A percentile compares a stretch with the other conserved stretches of the same genome.
phyloP scores from a whole-genome alignment of 2,888 invertebrate genomes.

The Drosophila kanekoi region DNA sequence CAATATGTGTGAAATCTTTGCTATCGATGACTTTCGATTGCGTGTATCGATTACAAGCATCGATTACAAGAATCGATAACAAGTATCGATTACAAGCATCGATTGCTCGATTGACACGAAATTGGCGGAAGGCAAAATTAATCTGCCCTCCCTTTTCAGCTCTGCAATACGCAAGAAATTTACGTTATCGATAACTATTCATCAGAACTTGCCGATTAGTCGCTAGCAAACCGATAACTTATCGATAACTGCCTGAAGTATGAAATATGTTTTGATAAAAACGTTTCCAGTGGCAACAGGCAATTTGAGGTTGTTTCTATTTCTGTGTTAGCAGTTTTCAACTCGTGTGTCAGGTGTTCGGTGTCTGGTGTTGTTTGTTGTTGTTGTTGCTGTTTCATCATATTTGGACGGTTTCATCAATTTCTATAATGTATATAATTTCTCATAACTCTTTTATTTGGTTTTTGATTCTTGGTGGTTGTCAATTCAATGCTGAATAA shows the following conservation, averaged over 20 bases:
- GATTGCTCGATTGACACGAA: too few relatives aligned
- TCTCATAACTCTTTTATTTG: constrained; percentile 21
- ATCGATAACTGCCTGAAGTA: not conserved
- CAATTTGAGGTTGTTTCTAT: constrained; percentile 7
- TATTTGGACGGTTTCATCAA: constrained; percentile 77
- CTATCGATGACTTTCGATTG: not conserved
- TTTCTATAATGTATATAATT: constrained; percentile 67
- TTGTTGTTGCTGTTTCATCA: constrained; percentile 52
- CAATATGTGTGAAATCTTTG: too few relatives aligned
- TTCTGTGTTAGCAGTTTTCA: constrained; percentile 70
- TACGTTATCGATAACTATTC: not conserved
- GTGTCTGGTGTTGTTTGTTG: constrained; percentile 48
- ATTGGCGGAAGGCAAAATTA: not conserved
- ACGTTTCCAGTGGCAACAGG: constrained; percentile 1
- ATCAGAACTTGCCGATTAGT: too few relatives aligned
- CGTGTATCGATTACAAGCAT: too few relatives aligned
- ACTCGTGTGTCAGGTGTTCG: constrained; percentile 64
- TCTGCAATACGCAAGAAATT: not conserved
- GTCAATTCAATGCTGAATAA: constrained; percentile 77
- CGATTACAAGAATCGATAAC: too few relatives aligned
- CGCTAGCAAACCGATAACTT: not conserved
- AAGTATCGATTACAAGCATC: too few relatives aligned
- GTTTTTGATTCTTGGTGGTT: constrained; percentile 68
- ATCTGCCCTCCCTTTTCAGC: not conserved
- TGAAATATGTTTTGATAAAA: not conserved